phyloP scores from a whole-genome alignment of 1,140 invertebrate species.

The Pseudomyrmex pallidus region DNA sequence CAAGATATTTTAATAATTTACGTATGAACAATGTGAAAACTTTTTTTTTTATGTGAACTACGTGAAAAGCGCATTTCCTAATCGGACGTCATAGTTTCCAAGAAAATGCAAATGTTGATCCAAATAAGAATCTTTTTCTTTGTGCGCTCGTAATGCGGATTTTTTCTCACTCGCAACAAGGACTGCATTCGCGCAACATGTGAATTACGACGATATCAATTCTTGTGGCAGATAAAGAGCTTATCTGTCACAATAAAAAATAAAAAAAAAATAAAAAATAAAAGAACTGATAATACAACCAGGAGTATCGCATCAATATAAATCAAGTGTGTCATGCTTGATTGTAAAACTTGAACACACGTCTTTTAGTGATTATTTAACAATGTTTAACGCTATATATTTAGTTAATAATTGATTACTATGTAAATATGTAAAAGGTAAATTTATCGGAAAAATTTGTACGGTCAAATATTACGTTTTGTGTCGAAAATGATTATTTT shows the following conservation, averaged over 20 bases:
- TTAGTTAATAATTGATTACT: not conserved
- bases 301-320: not conserved
- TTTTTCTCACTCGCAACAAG: slow-evolving; percentile 4
- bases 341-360: slow-evolving; percentile 6
- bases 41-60: not conserved
- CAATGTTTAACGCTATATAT: not conserved
- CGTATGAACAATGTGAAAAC: too few species aligned
- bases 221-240: slow-evolving; percentile 27
- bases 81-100: not conserved
- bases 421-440: not conserved
- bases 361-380: not conserved
- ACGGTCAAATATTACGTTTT: not conserved
- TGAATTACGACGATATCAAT: slow-evolving; percentile 30
- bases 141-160: not conserved
- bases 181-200: not conserved
- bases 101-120: not conserved
- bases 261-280: not conserved
- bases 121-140: not conserved
- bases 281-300: slow-evolving; percentile 28
- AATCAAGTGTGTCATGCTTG: not conserved
- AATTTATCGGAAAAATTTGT: too few species aligned
- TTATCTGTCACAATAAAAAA: slow-evolving; percentile 26
- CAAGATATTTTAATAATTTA: too few species aligned
- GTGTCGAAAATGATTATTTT: not conserved
- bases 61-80: not conserved